Conservation (phyloP, 2,888 invertebrate genomes). For the Synanthedon formicaeformis region DNA sequence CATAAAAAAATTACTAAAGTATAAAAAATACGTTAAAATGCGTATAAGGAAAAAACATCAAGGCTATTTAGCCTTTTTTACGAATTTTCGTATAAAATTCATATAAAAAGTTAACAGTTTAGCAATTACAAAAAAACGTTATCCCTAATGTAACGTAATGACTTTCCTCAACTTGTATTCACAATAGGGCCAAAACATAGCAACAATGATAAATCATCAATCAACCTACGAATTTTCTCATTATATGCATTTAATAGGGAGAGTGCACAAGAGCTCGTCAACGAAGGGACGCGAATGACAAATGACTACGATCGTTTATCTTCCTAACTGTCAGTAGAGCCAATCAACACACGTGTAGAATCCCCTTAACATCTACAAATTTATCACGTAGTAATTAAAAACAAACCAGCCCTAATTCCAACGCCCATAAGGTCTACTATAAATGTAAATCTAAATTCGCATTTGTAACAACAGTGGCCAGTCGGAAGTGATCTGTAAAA, state of each 20-base stretch:
- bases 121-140: too few relatives aligned
- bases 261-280: conserved; percentile 46
- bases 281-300: conserved; percentile 49
- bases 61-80: too few relatives aligned
- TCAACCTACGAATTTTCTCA: conserved; percentile 47
- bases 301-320: conserved; percentile 63
- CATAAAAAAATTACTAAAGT: too few relatives aligned
- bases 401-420: conserved; percentile 12
- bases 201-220: conserved; percentile 33
- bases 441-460: conserved; percentile 15
- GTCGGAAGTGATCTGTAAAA: conserved; percentile 25
- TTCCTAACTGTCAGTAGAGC: conserved; percentile 63
- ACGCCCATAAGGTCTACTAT: conserved; percentile 1
- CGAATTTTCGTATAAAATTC: too few relatives aligned
- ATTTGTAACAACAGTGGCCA: conserved; percentile 20
- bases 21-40: too few relatives aligned
- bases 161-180: background rate
- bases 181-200: background rate
- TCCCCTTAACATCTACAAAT: conserved; percentile 22
- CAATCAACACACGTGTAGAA: conserved; percentile 60
- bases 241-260: conserved; percentile 60
- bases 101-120: too few relatives aligned
- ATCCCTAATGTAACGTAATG: background rate
- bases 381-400: conserved; percentile 1
- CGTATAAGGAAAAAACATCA: too few relatives aligned